Conservation (phyloP, 2,888 invertebrate species). For the Microdon myrmicae region DNA sequence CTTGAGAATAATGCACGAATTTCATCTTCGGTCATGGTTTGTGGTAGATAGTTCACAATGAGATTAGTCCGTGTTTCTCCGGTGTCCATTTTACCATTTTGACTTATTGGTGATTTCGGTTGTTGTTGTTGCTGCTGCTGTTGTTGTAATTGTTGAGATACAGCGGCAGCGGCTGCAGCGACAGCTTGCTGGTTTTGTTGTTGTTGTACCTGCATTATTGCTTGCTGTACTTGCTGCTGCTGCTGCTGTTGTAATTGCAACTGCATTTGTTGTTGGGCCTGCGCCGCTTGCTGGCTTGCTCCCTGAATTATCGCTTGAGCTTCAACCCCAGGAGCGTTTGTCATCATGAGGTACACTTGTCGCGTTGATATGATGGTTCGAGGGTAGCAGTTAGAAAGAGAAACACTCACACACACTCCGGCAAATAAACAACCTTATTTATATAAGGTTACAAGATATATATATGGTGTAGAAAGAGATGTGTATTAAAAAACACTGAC, state of each 20-base stretch:
- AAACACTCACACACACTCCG: constrained; percentile 3
- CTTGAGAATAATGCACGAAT: constrained; percentile 97
- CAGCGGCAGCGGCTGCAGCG: constrained; percentile 58
- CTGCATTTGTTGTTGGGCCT: constrained; percentile 59
- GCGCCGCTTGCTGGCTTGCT: constrained; percentile 54
- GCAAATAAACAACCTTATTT: constrained; percentile 1
- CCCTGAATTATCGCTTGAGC: constrained; percentile 54
- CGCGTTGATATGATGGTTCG: constrained; percentile 11
- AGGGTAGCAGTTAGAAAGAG: constrained; percentile 1
- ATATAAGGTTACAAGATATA: constrained; percentile 1
- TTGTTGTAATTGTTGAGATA: constrained; percentile 56
- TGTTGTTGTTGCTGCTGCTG: constrained; percentile 8
- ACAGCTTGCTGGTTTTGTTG: constrained; percentile 63
- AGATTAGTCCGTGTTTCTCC: constrained; percentile 98
- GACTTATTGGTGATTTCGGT: constrained; percentile 60
- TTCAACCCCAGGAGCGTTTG: constrained; percentile 60
- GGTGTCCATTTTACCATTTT: constrained; percentile 79
- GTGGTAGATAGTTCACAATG: constrained; percentile 99
- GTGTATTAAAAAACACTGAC: not conserved
- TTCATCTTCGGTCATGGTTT: constrained; percentile 99
- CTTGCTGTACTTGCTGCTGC: constrained; percentile 65
- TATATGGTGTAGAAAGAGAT: not conserved
- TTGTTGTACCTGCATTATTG: constrained; percentile 65
- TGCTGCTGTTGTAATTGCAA: constrained; percentile 62
- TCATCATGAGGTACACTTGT: constrained; percentile 61